Evolutionary conservation across 53 echinoderm and acorn worm species (phyloP).

Genomic region (Holothuria scabra): DNA sequence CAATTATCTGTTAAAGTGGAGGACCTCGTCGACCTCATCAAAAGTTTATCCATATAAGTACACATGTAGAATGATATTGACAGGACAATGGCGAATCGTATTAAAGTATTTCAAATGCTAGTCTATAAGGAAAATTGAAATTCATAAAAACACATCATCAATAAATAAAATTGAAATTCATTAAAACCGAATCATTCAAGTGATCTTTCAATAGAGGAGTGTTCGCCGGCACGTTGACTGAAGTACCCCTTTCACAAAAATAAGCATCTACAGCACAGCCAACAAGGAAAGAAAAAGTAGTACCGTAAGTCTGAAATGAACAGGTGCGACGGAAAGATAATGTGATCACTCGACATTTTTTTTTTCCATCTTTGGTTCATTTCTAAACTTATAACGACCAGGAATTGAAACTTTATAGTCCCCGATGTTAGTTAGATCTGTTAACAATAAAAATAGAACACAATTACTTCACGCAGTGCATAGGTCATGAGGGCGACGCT

Average conservation of each 20-base stretch:
- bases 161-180: no score
- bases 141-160: no score
- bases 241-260: not conserved
- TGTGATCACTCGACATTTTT: not conserved
- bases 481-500: conserved; percentile 23
- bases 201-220: no score
- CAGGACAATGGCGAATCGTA: no score
- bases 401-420: conserved; percentile 31
- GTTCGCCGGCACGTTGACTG: no score
- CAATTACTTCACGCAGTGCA: conserved; percentile 42
- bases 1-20: no score
- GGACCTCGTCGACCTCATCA: no score
- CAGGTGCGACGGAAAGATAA: conserved; percentile 28
- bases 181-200: no score
- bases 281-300: not conserved
- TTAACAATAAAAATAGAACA: conserved; percentile 28
- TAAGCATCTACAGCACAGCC: conserved; percentile 5
- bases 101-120: no score
- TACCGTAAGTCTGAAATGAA: not conserved
- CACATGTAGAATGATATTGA: no score
- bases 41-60: no score
- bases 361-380: conserved; percentile 21
- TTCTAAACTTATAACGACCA: conserved; percentile 23
- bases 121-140: no score
- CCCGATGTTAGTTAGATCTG: conserved; percentile 32